Percentiles rank a stretch among this genome's conserved stretches.
phyloP scores from a whole-genome alignment of 2,888 invertebrate species.

The Tinea pellionella region DNA sequence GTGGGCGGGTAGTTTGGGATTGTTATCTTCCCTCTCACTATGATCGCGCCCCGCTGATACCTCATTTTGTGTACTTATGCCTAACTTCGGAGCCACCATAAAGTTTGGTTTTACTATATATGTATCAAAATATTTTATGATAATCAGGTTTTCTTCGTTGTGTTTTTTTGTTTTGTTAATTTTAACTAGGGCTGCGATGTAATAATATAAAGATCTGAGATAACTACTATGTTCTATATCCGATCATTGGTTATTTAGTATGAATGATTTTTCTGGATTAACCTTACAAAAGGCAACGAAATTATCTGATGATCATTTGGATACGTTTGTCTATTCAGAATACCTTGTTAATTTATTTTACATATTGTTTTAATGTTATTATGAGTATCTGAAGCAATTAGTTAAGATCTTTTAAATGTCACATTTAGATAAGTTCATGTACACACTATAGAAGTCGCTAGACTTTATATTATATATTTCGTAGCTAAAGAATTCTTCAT shows the following conservation, averaged over 20 bases:
- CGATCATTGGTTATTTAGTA: neutral
- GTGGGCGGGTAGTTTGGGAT: too few relatives aligned
- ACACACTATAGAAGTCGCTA: slow-evolving; percentile 51
- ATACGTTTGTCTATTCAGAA: neutral
- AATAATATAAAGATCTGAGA: too few relatives aligned
- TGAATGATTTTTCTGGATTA: neutral
- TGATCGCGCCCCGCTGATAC: too few relatives aligned
- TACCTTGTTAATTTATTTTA: neutral
- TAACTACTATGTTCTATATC: too few relatives aligned
- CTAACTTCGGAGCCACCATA: too few relatives aligned
- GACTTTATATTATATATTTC: slow-evolving; percentile 60
- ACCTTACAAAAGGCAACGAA: slow-evolving; percentile 9
- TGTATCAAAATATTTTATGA: too few relatives aligned
- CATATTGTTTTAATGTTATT: neutral
- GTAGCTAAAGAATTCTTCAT: slow-evolving; percentile 32
- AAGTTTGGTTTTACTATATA: too few relatives aligned
- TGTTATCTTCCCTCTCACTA: too few relatives aligned
- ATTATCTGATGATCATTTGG: neutral
- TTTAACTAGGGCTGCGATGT: too few relatives aligned
- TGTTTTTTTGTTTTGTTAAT: too few relatives aligned
- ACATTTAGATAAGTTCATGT: neutral
- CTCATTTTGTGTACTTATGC: too few relatives aligned
- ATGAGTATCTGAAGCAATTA: neutral
- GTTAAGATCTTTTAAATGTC: neutral
- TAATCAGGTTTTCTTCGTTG: too few relatives aligned